phyloP scores from a whole-genome alignment of 2,888 invertebrate genomes.

The Mesoligia furuncula region DNA sequence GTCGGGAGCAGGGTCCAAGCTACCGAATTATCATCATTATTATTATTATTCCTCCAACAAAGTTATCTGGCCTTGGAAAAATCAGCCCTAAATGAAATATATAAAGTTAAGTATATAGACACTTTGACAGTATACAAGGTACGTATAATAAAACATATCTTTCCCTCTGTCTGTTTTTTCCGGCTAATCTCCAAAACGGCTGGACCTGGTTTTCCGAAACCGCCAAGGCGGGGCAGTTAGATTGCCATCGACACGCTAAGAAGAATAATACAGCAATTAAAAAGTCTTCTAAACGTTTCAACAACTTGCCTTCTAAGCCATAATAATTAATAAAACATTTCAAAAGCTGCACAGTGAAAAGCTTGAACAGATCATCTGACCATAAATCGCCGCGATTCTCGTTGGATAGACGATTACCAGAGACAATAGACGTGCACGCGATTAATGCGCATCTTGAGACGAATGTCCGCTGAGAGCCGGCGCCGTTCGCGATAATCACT shows the following conservation, averaged over 20 bases:
- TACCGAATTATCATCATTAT: too few species aligned
- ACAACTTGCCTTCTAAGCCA: conserved; percentile 1
- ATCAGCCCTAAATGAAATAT: too few species aligned
- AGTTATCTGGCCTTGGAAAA: too few species aligned
- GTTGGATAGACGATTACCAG: conserved; percentile 63
- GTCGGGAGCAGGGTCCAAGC: too few species aligned
- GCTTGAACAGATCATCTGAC: conserved; percentile 52
- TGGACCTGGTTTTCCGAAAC: too few species aligned
- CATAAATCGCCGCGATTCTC: conserved; percentile 62
- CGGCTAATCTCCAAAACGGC: too few species aligned
- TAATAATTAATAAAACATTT: conserved; percentile 44
- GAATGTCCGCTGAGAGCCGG: conserved; percentile 50
- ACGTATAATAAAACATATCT: too few species aligned
- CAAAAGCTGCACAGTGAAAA: conserved; percentile 39
- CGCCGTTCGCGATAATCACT: conserved; percentile 59
- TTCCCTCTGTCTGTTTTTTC: too few species aligned
- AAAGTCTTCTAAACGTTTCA: conserved; percentile 2
- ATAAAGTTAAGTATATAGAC: too few species aligned
- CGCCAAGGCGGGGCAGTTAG: background rate
- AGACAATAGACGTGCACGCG: conserved; percentile 70
- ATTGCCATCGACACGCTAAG: background rate
- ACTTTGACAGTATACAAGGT: too few species aligned
- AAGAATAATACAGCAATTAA: background rate
- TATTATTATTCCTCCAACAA: too few species aligned
- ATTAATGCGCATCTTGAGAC: conserved; percentile 69